A percentile compares a stretch with the other conserved stretches of the same genome.
Evolutionary conservation across 35 echinoderm and acorn worm species (phyloP).

Genomic region (Stichopus chloronotus): DNA sequence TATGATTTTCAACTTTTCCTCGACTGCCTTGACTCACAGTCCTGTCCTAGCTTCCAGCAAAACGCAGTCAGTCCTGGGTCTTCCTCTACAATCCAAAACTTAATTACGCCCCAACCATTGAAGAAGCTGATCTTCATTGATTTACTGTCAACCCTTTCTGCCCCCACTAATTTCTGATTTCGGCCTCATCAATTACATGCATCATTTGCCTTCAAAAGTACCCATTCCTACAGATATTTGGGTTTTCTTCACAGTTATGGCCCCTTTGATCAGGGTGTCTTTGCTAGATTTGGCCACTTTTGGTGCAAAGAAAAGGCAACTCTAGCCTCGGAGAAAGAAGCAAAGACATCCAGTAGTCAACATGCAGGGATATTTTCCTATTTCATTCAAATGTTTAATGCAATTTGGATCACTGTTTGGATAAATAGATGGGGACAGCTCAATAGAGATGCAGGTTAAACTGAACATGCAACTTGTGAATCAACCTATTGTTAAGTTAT

Average conservation of each 20-base stretch:
- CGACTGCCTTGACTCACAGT: neutral
- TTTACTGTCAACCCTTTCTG: neutral
- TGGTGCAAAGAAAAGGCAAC: neutral
- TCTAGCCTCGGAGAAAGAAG: neutral
- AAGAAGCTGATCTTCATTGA: slow-evolving; percentile 29
- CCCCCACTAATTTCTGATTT: slow-evolving; percentile 24
- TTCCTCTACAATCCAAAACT: neutral
- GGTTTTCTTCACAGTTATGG: neutral
- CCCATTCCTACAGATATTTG: neutral
- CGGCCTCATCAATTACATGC: slow-evolving; percentile 42
- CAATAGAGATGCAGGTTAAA: neutral
- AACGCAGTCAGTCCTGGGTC: neutral
- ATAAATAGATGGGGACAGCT: neutral
- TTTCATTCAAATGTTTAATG: neutral
- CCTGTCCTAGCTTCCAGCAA: slow-evolving; percentile 18
- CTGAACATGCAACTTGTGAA: neutral
- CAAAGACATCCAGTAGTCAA: neutral
- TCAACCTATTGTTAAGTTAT: neutral
- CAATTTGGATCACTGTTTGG: neutral
- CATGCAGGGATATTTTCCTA: neutral
- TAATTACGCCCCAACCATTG: slow-evolving; percentile 36
- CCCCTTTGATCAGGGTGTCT: neutral
- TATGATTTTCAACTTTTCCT: neutral
- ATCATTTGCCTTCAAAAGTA: slow-evolving; percentile 16
- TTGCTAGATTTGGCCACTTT: neutral